Conservation (phyloP, 1,140 invertebrate genomes). For the Aplysia californica region DNA sequence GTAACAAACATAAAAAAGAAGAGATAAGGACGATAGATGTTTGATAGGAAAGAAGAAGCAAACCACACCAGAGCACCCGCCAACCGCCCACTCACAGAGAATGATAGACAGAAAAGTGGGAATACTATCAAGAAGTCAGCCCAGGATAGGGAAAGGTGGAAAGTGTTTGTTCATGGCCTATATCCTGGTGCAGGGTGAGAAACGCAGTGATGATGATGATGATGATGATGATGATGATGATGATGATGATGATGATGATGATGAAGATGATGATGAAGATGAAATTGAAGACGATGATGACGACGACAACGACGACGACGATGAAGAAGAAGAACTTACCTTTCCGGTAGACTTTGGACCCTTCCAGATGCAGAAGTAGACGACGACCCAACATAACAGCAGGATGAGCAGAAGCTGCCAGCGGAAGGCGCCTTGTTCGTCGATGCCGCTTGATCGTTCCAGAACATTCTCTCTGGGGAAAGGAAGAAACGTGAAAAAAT, state of each 20-base stretch:
- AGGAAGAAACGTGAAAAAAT: neutral
- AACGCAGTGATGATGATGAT: conserved; percentile 30
- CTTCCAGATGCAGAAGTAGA: conserved; percentile 98
- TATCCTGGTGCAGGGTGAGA: too few species aligned
- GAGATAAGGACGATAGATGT: too few species aligned
- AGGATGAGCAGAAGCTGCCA: conserved; percentile 92
- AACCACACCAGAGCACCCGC: too few species aligned
- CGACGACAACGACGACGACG: conserved; percentile 25
- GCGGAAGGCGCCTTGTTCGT: conserved; percentile 87
- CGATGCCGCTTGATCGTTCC: conserved; percentile 89
- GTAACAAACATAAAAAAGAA: too few species aligned
- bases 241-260: conserved; percentile 14
- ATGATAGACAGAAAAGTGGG: too few species aligned
- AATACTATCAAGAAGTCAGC: too few species aligned
- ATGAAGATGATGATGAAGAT: neutral
- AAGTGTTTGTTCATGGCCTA: too few species aligned
- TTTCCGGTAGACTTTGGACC: conserved; percentile 97
- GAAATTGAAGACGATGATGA: conserved; percentile 27
- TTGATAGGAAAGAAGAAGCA: too few species aligned
- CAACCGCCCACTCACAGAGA: too few species aligned
- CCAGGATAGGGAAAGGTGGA: too few species aligned
- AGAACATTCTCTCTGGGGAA: conserved; percentile 68
- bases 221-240: conserved; percentile 37
- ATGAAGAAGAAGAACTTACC: too few species aligned
- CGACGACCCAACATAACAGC: conserved; percentile 93